A percentile compares a stretch with the other conserved stretches of the same genome.
phyloP scores from a whole-genome alignment of 2,888 invertebrate species.

The Cryptus armator region DNA sequence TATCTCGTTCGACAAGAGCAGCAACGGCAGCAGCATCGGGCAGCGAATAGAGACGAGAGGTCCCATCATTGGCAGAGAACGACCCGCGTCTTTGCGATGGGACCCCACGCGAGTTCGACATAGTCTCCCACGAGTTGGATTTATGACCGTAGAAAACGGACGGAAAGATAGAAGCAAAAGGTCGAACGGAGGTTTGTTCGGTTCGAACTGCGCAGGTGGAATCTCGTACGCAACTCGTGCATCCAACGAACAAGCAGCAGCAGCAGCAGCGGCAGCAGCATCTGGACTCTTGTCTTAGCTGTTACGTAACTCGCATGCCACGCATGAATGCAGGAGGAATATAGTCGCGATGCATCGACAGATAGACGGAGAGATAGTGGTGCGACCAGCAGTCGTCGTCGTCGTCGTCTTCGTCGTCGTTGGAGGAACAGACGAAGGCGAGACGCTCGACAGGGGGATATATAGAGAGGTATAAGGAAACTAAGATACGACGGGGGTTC shows the following conservation, averaged over 20 bases:
- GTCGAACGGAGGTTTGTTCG: constrained; percentile 15
- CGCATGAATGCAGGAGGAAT: constrained; percentile 1
- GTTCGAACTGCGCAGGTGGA: background rate
- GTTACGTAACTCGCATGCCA: constrained; percentile 43
- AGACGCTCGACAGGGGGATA: constrained; percentile 37
- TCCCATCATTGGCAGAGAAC: constrained; percentile 61
- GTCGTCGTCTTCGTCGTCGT: constrained; percentile 8
- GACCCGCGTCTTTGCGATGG: constrained; percentile 76
- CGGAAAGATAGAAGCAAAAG: constrained; percentile 24
- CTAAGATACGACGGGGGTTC: constrained; percentile 63
- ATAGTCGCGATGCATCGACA: constrained; percentile 30
- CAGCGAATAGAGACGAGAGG: constrained; percentile 56
- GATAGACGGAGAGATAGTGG: constrained; percentile 39
- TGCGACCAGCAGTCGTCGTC: background rate
- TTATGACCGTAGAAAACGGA: constrained; percentile 68
- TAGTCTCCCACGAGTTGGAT: constrained; percentile 79
- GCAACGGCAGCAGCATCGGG: constrained; percentile 33
- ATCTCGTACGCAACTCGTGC: constrained; percentile 14
- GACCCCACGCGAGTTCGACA: constrained; percentile 81
- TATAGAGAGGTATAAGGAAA: constrained; percentile 49
- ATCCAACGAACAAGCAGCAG: too few relatives aligned
- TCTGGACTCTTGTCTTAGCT: constrained; percentile 24
- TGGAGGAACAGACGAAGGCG: constrained; percentile 14
- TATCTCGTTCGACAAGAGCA: constrained; percentile 24
- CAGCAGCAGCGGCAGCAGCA: constrained; percentile 1